Conservation (phyloP, 2,888 invertebrate species). For the Cheilosia soror region DNA sequence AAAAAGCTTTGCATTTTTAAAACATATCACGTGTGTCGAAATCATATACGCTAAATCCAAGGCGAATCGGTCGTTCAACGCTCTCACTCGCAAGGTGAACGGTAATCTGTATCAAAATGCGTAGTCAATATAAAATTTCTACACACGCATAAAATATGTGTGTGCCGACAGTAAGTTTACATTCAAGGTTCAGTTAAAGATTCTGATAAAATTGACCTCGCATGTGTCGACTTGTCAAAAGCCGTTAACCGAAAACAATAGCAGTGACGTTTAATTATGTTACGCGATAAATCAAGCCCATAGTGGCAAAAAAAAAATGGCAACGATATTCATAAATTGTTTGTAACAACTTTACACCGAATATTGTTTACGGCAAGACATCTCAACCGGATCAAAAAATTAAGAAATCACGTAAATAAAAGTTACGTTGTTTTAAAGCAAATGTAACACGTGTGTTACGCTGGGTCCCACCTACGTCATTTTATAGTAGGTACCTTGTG, state of each 20-base stretch:
- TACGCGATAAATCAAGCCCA: not conserved
- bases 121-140: not conserved
- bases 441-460: too few relatives aligned
- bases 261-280: not conserved
- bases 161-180: too few relatives aligned
- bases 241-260: constrained; percentile 2
- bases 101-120: not conserved
- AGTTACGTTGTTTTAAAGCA: too few relatives aligned
- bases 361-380: too few relatives aligned
- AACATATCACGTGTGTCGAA: constrained; percentile 36
- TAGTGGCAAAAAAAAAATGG: not conserved
- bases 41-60: constrained; percentile 22
- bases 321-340: not conserved
- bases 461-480: too few relatives aligned
- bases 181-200: not conserved
- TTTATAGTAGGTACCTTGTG: too few relatives aligned
- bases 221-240: not conserved
- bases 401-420: too few relatives aligned
- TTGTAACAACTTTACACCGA: not conserved
- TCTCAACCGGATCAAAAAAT: too few relatives aligned
- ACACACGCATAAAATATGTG: too few relatives aligned
- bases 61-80: constrained; percentile 9
- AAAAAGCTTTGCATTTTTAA: not conserved
- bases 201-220: constrained; percentile 1
- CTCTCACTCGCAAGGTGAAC: not conserved